Base-by-base conservation (phyloP, 2,113 vertebrate genomes). In the Galbula dea region DNA sequence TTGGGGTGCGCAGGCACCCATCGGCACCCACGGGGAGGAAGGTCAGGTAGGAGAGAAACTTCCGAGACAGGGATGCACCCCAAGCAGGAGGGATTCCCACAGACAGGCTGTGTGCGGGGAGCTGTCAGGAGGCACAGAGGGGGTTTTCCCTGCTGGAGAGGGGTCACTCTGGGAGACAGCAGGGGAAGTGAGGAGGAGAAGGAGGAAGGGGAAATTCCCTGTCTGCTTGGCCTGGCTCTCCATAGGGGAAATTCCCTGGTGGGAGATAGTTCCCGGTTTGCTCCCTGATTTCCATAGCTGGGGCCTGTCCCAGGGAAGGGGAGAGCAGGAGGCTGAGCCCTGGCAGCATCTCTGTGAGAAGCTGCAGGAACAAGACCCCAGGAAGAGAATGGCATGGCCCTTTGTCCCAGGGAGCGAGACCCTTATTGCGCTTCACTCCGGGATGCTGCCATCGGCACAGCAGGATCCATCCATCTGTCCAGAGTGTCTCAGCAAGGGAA, bases 241-340 rank as follows among this genome's bases (percentile, higher is more conserved):
- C 34, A 51, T 15, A 21, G 27, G 89, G 93, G 91, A 95, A 95
- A 87, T 78, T 94, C 94, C 94, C 74, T 29, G 81, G 61, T 87
- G 78, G 81, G n/a, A 91, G 69, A 79, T 39, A 15, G 18, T 81
- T 92, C 62, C 69, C 3, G 0, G 43, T 78, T 89, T 87, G 61
- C 62, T 92, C 61, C 20, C 36, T 12, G 21, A 84, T 89, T 89
- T 75, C 73, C 77, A 82, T 13, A 71, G 86, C 77, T 58, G 77
- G 51, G 32, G 4, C 32, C 18, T 57, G 67, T 65, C n/a, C 62
- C 24, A 34, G 79, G 73, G 37, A 66, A 80, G 51, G 29, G 48
- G 26, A 72, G 52, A 48, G 18, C 2, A 0, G n/a, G 32, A 27
- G 21, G 30, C 23, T 59, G 49, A 62, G 54, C 29, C 16, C 68